These are phyloP conservation scores for Pocillopora grandis DNA, from an alignment of 92 coral and sea anemone genomes.

Conservation along the genomic window DNA sequence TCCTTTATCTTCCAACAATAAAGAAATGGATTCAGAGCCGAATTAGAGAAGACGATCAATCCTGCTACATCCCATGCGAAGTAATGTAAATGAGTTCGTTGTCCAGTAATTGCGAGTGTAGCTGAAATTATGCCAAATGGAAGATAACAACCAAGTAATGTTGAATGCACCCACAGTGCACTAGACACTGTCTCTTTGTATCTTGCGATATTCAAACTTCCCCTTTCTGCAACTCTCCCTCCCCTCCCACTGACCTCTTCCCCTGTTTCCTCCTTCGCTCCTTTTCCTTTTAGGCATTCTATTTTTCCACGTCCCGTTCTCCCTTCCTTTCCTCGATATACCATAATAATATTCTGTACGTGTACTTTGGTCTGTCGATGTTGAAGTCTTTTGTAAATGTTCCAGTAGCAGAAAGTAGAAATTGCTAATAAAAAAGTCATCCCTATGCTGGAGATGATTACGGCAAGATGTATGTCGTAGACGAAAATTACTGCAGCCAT, in stretches of 20 bases:
- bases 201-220: neutral
- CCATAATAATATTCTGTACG: neutral
- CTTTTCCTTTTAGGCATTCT: no score
- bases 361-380: neutral
- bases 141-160: conserved; percentile 1
- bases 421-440: neutral
- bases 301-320: no score
- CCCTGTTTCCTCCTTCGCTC: no score
- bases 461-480: neutral
- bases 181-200: conserved; percentile 12
- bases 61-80: no score
- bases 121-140: neutral
- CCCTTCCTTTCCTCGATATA: neutral
- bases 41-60: no score
- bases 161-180: conserved; percentile 6
- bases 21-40: no score
- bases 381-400: neutral
- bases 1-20: no score
- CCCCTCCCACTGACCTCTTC: no score
- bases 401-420: conserved; percentile 5
- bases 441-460: neutral
- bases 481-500: neutral
- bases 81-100: no score
- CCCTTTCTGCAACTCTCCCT: no score
- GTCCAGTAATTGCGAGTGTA: no score